Evolutionary conservation across 1,140 invertebrate genomes (phyloP).

Genomic region (Hormaphis cornu): DNA sequence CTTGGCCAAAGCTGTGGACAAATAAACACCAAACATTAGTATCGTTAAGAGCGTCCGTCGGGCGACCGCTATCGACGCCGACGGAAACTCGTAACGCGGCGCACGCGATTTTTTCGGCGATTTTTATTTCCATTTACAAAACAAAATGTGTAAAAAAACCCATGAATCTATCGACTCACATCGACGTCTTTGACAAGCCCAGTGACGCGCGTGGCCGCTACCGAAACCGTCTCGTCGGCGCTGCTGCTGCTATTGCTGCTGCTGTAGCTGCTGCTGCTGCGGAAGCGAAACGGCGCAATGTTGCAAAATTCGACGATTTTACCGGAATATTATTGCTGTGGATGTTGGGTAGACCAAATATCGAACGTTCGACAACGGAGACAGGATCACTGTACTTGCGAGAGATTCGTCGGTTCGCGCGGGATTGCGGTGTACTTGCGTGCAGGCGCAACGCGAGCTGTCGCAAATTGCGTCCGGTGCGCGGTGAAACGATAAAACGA

Average conservation of each 20-base stretch:
- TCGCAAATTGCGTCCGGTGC: too few relatives aligned
- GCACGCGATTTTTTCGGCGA: too few relatives aligned
- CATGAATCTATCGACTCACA: too few relatives aligned
- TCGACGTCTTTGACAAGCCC: conserved; percentile 20
- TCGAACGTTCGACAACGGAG: background rate
- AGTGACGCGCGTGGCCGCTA: background rate
- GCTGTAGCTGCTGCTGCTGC: background rate
- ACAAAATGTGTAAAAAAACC: too few relatives aligned
- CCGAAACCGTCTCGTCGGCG: background rate
- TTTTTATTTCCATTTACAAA: too few relatives aligned
- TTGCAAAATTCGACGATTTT: conserved; percentile 2
- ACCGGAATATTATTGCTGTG: too few relatives aligned
- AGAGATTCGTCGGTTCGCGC: too few relatives aligned
- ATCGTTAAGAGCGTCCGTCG: background rate
- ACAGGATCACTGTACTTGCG: background rate
- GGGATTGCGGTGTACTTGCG: too few relatives aligned
- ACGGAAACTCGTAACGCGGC: too few relatives aligned
- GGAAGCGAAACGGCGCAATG: background rate
- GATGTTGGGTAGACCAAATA: background rate
- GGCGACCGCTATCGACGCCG: background rate
- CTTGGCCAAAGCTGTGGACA: conserved; percentile 19
- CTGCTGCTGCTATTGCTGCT: background rate
- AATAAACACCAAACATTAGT: background rate
- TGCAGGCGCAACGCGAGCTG: too few relatives aligned
- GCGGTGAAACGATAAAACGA: too few relatives aligned